These are phyloP conservation scores for Corythornis madagascariensis DNA, from an alignment of 2,113 vertebrate species.

Conservation along the genomic window DNA sequence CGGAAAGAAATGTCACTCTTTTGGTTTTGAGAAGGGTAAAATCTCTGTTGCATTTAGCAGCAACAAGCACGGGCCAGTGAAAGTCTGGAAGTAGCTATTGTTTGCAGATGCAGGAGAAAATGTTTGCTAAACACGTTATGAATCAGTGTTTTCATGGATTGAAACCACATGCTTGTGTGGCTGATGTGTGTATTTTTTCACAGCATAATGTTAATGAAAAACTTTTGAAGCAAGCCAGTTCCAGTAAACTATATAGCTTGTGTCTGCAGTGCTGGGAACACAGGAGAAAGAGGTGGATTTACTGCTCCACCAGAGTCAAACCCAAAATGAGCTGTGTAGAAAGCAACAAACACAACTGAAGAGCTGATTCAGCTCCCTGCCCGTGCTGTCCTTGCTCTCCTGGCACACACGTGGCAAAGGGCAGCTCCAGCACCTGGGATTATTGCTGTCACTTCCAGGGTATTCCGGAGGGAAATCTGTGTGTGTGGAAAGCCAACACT, in stretches of 20 bases:
- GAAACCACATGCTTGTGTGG: slow-evolving; percentile 56
- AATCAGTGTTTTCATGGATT: slow-evolving; percentile 53
- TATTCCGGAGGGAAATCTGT: background rate
- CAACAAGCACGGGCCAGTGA: background rate
- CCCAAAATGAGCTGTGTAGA: background rate
- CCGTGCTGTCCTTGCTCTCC: background rate
- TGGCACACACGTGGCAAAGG: background rate
- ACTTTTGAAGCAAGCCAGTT: background rate
- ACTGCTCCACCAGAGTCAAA: background rate
- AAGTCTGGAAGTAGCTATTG: slow-evolving; percentile 53
- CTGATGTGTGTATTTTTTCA: slow-evolving; percentile 38
- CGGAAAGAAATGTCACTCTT: background rate
- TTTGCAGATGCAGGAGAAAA: slow-evolving; percentile 55
- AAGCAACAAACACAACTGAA: background rate
- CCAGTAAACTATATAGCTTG: background rate
- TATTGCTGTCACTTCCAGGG: background rate
- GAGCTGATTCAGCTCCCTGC: background rate
- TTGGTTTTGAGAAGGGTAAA: background rate
- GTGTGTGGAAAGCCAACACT: background rate
- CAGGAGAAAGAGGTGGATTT: background rate
- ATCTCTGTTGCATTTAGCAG: background rate
- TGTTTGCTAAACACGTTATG: slow-evolving; percentile 55
- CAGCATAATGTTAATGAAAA: slow-evolving; percentile 52
- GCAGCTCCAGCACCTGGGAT: background rate
- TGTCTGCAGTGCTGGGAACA: background rate